phyloP scores from a whole-genome alignment of 2,888 invertebrate genomes.

The Plagodis pulveraria region DNA sequence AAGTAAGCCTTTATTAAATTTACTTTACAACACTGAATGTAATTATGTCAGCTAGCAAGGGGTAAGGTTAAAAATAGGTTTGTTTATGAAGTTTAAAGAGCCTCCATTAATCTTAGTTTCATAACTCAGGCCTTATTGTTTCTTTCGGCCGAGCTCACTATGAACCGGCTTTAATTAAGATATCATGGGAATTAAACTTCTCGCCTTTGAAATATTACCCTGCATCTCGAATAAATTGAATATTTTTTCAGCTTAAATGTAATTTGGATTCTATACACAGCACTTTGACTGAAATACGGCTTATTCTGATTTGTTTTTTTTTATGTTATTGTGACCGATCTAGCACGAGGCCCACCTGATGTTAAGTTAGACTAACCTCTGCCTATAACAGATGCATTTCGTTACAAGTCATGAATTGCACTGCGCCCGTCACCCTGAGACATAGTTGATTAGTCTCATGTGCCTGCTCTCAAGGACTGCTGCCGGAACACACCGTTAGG shows the following conservation, averaged over 20 bases:
- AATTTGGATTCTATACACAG: conserved; percentile 7
- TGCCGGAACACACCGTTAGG: no score
- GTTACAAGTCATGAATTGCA: no score
- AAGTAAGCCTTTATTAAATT: conserved; percentile 13
- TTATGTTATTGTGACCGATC: no score
- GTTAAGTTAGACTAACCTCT: no score
- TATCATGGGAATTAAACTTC: conserved; percentile 78
- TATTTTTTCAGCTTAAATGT: conserved; percentile 42
- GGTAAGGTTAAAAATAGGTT: conserved; percentile 46
- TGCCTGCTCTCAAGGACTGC: no score
- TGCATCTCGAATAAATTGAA: conserved; percentile 54
- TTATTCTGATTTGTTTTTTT: no score
- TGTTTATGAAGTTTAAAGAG: conserved; percentile 70
- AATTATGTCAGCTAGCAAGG: conserved; percentile 23
- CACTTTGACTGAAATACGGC: not conserved
- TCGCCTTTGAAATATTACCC: conserved; percentile 66
- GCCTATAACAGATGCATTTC: no score
- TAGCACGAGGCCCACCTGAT: no score
- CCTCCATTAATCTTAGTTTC: conserved; percentile 77
- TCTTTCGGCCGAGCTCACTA: conserved; percentile 62
- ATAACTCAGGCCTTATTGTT: conserved; percentile 68
- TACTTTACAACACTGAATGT: conserved; percentile 8
- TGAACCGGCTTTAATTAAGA: conserved; percentile 75
- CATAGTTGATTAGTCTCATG: no score
- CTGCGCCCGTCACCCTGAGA: no score